phyloP scores from a whole-genome alignment of 2,888 invertebrate species.

The Eurois occulta region DNA sequence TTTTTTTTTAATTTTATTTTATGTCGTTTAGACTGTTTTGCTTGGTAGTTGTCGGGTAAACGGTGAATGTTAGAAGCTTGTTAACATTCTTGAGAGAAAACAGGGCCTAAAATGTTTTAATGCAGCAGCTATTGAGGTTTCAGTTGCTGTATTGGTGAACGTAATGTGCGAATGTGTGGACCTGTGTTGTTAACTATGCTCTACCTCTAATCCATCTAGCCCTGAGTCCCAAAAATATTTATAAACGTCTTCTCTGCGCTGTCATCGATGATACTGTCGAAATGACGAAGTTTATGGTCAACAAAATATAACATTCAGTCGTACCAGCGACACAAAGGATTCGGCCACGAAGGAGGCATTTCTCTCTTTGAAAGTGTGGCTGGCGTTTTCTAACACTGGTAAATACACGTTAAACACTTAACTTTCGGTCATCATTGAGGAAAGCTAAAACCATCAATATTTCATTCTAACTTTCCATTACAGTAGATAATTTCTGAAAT shows the following conservation, averaged over 20 bases:
- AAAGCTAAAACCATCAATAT: neutral
- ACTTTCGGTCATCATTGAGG: neutral
- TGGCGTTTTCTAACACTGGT: neutral
- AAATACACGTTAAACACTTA: neutral
- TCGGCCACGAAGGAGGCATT: no score
- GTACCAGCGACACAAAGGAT: neutral
- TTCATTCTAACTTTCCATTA: neutral
- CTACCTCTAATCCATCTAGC: neutral
- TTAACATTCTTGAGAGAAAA: neutral
- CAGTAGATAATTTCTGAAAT: no score
- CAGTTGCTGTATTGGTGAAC: neutral
- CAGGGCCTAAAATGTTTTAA: neutral
- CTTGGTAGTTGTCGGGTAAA: slow-evolving; percentile 6
- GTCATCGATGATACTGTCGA: neutral
- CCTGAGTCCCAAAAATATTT: neutral
- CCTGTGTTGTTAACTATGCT: neutral
- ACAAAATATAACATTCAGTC: neutral
- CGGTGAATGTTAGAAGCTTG: slow-evolving; percentile 23
- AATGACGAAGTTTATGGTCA: neutral
- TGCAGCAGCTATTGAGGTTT: neutral
- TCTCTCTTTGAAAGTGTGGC: neutral
- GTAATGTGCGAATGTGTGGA: neutral
- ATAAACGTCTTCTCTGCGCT: neutral
- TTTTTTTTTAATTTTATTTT: slow-evolving; percentile 25
- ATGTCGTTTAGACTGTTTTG: neutral